These are phyloP conservation scores for Callipepla californica DNA, from an alignment of 2,113 vertebrate genomes.

Conservation along the genomic window DNA sequence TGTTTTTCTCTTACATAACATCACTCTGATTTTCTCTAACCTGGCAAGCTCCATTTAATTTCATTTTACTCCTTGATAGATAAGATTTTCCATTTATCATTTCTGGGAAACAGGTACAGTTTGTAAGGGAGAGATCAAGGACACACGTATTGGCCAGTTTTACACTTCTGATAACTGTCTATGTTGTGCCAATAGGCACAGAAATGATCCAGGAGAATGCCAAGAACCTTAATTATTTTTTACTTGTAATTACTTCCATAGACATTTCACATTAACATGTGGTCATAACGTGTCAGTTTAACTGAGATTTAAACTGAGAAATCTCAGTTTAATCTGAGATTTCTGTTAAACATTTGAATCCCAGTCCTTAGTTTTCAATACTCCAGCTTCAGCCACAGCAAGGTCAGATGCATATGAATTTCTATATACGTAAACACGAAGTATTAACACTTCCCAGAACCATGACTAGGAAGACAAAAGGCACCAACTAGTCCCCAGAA, in stretches of 20 bases:
- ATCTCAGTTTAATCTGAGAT: fast-evolving
- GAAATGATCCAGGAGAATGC: not conserved
- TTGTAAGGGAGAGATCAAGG: not conserved
- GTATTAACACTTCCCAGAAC: not conserved
- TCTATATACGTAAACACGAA: not conserved
- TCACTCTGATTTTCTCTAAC: not conserved
- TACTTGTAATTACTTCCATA: not conserved
- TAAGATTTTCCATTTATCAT: not conserved
- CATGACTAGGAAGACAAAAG: not conserved
- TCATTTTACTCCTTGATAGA: not conserved
- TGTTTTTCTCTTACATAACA: not conserved
- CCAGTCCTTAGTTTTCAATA: not conserved
- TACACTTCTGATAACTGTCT: not conserved
- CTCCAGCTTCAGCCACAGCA: fast-evolving
- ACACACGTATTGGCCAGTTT: not conserved
- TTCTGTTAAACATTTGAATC: not conserved
- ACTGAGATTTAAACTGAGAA: not conserved
- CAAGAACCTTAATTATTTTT: not conserved
- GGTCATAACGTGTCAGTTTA: not conserved
- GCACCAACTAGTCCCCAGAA: not conserved
- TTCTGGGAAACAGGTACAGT: not conserved
- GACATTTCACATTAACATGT: not conserved
- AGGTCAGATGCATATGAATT: not conserved
- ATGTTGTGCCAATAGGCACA: not conserved
- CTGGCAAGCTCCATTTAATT: not conserved